phyloP scores from a whole-genome alignment of 1,140 invertebrate genomes.

The Phymastichus coffea region DNA sequence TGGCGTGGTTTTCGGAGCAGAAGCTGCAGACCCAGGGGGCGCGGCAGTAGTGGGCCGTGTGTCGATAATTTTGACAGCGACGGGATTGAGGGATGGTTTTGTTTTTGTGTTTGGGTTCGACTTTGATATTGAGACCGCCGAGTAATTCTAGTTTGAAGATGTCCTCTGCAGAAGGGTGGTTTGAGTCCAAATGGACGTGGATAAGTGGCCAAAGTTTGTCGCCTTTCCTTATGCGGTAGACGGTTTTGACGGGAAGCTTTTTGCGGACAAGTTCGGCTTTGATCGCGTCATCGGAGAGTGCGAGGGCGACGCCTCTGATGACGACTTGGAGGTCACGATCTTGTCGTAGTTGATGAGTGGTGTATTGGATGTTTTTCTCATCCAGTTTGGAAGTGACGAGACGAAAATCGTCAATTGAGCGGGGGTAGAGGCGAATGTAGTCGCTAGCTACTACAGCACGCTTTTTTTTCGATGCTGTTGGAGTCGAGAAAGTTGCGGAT shows the following conservation, averaged over 20 bases:
- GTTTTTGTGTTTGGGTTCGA: no score
- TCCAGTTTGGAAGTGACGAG: background rate
- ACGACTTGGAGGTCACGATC: background rate
- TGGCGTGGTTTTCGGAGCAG: no score
- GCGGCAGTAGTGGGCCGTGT: background rate
- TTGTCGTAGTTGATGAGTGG: background rate
- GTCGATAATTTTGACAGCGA: background rate
- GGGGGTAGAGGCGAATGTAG: background rate
- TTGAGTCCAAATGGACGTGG: no score
- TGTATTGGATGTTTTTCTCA: background rate
- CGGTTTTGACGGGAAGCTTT: no score
- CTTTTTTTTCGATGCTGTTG: background rate
- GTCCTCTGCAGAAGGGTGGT: no score
- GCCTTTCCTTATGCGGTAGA: no score
- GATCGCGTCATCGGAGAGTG: no score
- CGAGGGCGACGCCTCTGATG: background rate
- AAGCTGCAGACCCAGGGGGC: background rate
- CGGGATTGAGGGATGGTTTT: slow-evolving; percentile 16
- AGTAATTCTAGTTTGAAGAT: no score
- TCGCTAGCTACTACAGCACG: background rate
- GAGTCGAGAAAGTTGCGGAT: no score
- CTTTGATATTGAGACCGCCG: no score
- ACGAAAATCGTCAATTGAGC: background rate
- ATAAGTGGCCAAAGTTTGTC: no score
- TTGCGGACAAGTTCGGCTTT: no score